Evolutionary conservation across 2,888 invertebrate species (phyloP), one percentile per base, ranked within the genome.

Genomic region (Brachypalpus laphriformis): DNA sequence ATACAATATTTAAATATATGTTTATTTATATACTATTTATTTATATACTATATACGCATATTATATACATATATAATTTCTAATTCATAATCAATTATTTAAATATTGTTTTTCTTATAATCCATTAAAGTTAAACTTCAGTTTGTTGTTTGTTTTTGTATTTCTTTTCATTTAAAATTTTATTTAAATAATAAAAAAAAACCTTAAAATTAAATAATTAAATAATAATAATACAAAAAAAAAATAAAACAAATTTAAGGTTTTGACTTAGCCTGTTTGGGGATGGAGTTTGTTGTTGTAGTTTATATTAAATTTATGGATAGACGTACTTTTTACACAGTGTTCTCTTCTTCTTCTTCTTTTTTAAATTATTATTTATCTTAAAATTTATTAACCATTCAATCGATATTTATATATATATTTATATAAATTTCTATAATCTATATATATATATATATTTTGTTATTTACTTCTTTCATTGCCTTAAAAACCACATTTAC

Each of bases 211-310:
- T 59, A 70, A 77, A 77, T 14, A 75, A 77, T 77, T 70, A 77
- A 77, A 74, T 74, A 74, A 66, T 59, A 68, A 68, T 25, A 72
- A 74, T 74, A 74, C 59, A 49, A 68, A 68, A 14, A 77, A 76
- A 68, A 77, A 86, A 70, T 40, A 72, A 72, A 82, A 82, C 66
- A 71, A 82, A 77, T 72, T 77, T 77, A 82, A 77, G 71, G 54
- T 82, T 42, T 80, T 85, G 85, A 85, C 85, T 85, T 85, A 85
- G 85, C 85, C 85, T 80, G 85, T 85, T 85, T 54, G 85, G 85
- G 85, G 85, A 85, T 85, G 85, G 85, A 85, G 81, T 85, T 78
- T 80, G 83, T 83, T 72, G 66, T 80, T 75, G 80, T 74, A 68
- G 31, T 61, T 49, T 70, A 56, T 70, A 63, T 4, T 66, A 61